Base-by-base conservation (phyloP, 2,888 invertebrate genomes). In the Drosophila pseudotakahashii region DNA sequence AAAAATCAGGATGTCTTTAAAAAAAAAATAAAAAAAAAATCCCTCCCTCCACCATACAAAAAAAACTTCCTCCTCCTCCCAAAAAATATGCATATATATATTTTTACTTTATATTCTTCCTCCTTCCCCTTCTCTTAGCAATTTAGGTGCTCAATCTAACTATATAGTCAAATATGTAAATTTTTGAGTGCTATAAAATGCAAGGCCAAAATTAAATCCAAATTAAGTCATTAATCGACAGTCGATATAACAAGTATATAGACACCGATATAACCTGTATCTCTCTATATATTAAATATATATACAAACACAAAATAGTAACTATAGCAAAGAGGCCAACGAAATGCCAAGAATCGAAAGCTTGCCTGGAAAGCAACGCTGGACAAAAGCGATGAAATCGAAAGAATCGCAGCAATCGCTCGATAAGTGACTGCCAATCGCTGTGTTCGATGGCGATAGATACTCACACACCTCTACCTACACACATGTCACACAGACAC, bases 81-180 rank as follows among this genome's bases (percentile, higher is more conserved):
- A 76, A 69, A 81, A 80, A 79, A 80, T 85, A 86, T 86, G 75
- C 77, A 80, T 77, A 80, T 72, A 90, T 87, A 90, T 89, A 91
- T 91, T 91, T 91, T 91, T 91, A 90, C 91, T 92, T 92, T 91
- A 91, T 64, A 71, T 92, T 92, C 86, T 90, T 90, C 89, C 87
- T 83, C 73, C 90, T 81, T 82, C 79, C 75, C 90, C 87, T 86
- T 91, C 89, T 92, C 91, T 90, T 92, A 91, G 91, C 91, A 86
- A 90, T 92, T 91, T 91, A 91, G 91, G 92, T 91, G 81, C 85
- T 85, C 86, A 82, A 82, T 82, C 53, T 66, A 81, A 81, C 81
- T 84, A 79, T 78, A 88, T 77, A 88, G 76, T 76, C 90, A 85
- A 81, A 81, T 77, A 76, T 88, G 75, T 77, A 90, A 84, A 70